These are phyloP conservation scores for Thamnophis sirtalis DNA, from an alignment of 2,113 vertebrate genomes.

Conservation along the genomic window DNA sequence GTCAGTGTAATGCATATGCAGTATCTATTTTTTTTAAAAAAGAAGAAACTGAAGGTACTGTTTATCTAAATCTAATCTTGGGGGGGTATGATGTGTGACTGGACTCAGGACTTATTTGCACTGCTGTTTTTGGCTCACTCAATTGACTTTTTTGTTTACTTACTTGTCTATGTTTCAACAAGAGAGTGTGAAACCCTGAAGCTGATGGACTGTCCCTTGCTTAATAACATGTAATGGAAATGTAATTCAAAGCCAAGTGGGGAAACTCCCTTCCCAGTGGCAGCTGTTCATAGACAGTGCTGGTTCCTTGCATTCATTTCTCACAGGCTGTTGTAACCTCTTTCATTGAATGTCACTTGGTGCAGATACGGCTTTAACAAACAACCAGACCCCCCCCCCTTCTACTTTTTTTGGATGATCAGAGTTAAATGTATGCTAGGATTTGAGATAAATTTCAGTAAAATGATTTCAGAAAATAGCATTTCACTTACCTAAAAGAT, in stretches of 20 bases:
- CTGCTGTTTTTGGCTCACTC: neutral
- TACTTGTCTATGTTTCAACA: neutral
- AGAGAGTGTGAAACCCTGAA: neutral
- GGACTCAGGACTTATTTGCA: neutral
- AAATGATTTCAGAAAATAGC: neutral
- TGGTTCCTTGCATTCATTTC: neutral
- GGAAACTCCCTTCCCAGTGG: neutral
- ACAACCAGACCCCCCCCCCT: neutral
- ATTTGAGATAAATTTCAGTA: neutral
- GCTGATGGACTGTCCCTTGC: neutral
- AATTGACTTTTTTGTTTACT: neutral
- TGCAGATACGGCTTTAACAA: neutral
- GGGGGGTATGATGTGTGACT: neutral
- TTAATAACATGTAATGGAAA: neutral
- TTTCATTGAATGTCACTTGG: neutral
- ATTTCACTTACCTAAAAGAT: neutral
- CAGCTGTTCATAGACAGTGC: neutral
- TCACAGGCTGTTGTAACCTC: neutral
- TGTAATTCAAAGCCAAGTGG: neutral
- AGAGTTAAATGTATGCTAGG: neutral
- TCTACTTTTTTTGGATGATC: neutral
- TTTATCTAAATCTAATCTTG: neutral
- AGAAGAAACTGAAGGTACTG: neutral
- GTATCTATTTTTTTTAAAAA: neutral
- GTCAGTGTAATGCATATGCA: neutral